Conservation (phyloP, 2,113 vertebrate species). For the Gymnobelideus leadbeateri region DNA sequence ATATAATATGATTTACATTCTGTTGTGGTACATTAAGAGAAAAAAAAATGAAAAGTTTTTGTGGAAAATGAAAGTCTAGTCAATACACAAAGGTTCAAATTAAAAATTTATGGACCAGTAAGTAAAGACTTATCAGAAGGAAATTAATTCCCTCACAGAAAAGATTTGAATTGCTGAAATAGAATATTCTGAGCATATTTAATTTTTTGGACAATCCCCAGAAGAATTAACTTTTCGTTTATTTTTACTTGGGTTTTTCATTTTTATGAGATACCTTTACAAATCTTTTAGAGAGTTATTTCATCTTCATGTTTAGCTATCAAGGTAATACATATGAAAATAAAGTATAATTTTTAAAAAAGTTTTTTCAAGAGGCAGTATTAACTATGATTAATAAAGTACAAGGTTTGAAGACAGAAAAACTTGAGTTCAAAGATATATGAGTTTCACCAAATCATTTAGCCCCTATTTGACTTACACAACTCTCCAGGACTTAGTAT, state of each 20-base stretch:
- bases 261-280: slow-evolving; percentile 12
- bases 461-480: background rate
- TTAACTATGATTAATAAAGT: background rate
- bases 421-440: background rate
- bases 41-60: background rate
- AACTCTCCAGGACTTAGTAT: background rate
- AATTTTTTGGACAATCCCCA: slow-evolving; percentile 34
- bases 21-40: slow-evolving; percentile 5
- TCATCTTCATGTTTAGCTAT: background rate
- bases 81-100: slow-evolving; percentile 31
- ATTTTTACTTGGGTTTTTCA: slow-evolving; percentile 19
- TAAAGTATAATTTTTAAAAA: background rate
- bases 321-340: background rate
- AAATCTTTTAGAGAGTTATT: background rate
- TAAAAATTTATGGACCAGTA: background rate
- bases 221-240: slow-evolving; percentile 17
- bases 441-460: background rate
- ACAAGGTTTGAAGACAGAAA: background rate
- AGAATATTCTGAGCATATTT: slow-evolving; percentile 38
- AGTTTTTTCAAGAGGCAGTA: background rate
- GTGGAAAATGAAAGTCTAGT: background rate
- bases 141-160: background rate
- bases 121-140: background rate
- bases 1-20: background rate
- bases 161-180: slow-evolving; percentile 10